Evolutionary conservation across 2,888 invertebrate species (phyloP).

Genomic region (Diplazon laetatorius): DNA sequence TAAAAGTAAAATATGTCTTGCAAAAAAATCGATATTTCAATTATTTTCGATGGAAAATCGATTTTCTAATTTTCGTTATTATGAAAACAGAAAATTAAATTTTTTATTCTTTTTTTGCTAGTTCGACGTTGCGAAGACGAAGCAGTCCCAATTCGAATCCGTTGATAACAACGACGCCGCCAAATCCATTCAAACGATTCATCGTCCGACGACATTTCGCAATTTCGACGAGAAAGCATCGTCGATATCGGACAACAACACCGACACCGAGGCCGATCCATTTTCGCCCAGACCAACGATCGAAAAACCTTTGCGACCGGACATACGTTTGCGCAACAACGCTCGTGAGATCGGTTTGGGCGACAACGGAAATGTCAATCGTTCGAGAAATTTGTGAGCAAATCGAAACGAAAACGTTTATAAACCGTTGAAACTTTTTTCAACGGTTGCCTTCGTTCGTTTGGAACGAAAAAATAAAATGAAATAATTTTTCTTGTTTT

Average conservation of each 20-base stretch:
- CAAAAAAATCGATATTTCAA: too few relatives aligned
- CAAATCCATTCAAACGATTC: conserved; percentile 70
- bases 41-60: neutral
- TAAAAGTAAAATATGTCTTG: too few relatives aligned
- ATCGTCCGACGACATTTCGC: conserved; percentile 71
- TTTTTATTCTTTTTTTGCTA: too few relatives aligned
- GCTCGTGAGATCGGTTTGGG: conserved; percentile 17
- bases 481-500: neutral
- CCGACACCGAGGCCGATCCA: conserved; percentile 69
- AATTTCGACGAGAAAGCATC: conserved; percentile 71
- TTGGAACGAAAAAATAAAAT: too few relatives aligned
- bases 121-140: conserved; percentile 39
- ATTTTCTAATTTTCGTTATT: too few relatives aligned
- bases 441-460: neutral
- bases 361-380: conserved; percentile 11
- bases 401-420: neutral
- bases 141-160: too few relatives aligned
- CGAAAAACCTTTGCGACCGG: conserved; percentile 7
- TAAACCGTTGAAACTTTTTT: neutral
- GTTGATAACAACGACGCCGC: conserved; percentile 42
- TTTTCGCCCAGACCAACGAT: conserved; percentile 63
- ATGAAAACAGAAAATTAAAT: too few relatives aligned
- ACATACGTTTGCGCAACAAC: conserved; percentile 28
- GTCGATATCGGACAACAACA: conserved; percentile 68
- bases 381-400: conserved; percentile 26